Evolutionary conservation across 2,797 vertebrate species (phyloP).

Genomic region (Melanogrammus aeglefinus): DNA sequence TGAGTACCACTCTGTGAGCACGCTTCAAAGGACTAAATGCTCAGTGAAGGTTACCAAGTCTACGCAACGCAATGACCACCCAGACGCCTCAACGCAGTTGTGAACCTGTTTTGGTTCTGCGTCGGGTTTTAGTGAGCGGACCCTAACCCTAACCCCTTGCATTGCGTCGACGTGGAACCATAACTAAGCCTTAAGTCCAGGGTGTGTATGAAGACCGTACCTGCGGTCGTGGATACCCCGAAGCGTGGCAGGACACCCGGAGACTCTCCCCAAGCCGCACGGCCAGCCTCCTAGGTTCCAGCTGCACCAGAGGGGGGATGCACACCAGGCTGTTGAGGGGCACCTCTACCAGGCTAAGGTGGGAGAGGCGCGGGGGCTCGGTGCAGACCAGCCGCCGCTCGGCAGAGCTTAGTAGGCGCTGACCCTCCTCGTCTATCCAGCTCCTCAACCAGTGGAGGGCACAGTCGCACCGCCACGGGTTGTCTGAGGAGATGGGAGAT

Average conservation of each 20-base stretch:
- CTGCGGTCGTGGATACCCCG: constrained; percentile 85
- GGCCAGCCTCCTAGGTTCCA: constrained; percentile 80
- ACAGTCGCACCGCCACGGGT: constrained; percentile 91
- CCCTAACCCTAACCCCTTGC: too few relatives aligned
- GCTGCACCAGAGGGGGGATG: constrained; percentile 83
- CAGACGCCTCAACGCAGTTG: too few relatives aligned
- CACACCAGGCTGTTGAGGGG: constrained; percentile 86
- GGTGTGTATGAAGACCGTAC: constrained; percentile 12
- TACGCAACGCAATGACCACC: too few relatives aligned
- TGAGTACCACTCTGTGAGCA: neutral
- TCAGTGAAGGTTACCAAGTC: too few relatives aligned
- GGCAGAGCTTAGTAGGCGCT: constrained; percentile 81
- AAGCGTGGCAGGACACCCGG: constrained; percentile 85
- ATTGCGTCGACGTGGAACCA: too few relatives aligned
- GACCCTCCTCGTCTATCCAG: constrained; percentile 86
- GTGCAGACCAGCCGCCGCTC: constrained; percentile 81
- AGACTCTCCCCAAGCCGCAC: constrained; percentile 84
- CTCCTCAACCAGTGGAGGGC: constrained; percentile 85
- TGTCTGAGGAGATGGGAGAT: constrained; percentile 63
- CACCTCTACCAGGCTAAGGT: constrained; percentile 82
- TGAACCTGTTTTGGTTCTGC: too few relatives aligned
- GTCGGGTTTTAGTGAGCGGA: too few relatives aligned
- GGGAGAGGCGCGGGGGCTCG: constrained; percentile 84
- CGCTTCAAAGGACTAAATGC: neutral
- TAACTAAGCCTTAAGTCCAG: too few relatives aligned